These are phyloP conservation scores for Tringa solitaria DNA, from an alignment of 2,113 vertebrate genomes.

Conservation along the genomic window DNA sequence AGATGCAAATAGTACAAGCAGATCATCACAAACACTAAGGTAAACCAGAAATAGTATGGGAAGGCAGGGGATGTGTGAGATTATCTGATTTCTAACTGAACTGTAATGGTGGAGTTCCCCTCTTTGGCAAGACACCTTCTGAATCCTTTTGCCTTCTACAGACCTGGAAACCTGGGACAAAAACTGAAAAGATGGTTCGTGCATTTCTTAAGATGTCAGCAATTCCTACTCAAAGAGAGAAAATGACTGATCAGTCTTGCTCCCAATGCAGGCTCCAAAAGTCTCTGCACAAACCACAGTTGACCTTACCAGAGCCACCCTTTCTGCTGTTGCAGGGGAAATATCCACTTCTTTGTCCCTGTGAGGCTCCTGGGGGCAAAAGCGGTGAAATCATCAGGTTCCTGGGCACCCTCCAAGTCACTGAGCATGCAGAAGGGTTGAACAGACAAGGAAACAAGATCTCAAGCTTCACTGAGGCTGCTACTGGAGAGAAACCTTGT, in stretches of 20 bases:
- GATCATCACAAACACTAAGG: not conserved
- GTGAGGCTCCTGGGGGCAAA: not conserved
- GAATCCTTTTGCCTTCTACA: not conserved
- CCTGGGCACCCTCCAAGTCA: not conserved
- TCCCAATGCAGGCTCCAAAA: not conserved
- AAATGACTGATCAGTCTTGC: not conserved
- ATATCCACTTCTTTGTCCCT: not conserved
- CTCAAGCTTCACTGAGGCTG: not conserved
- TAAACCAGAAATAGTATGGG: not conserved
- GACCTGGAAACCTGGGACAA: not conserved
- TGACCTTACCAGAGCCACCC: not conserved
- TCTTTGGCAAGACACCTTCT: not conserved
- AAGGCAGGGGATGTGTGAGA: not conserved
- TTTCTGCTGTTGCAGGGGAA: not conserved
- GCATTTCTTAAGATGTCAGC: not conserved
- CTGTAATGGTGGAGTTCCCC: not conserved
- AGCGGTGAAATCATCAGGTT: not conserved
- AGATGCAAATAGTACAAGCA: not conserved
- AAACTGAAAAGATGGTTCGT: not conserved
- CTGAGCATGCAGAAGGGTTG: not conserved
- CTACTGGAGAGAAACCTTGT: not conserved
- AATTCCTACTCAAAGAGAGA: not conserved
- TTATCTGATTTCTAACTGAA: not conserved
- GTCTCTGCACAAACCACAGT: not conserved
- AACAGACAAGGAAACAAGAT: not conserved